These are phyloP conservation scores for Erynnis tages DNA, from an alignment of 2,888 invertebrate genomes.

Conservation along the genomic window DNA sequence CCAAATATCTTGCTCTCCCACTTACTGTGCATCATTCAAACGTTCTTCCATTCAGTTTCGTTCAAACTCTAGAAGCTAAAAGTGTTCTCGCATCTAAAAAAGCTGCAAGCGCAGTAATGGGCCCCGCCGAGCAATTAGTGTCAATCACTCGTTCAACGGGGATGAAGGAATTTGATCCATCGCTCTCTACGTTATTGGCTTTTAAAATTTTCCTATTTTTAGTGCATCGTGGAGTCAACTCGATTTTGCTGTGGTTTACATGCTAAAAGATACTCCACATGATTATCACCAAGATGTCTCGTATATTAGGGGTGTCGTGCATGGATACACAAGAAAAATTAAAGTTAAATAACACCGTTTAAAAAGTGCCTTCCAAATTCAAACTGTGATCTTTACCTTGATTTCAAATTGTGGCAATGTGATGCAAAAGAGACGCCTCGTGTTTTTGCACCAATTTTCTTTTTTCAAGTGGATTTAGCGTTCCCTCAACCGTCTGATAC, in stretches of 20 bases:
- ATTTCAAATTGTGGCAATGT: not conserved
- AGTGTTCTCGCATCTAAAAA: slow-evolving; percentile 13
- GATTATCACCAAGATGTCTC: no score
- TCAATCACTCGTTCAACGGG: slow-evolving; percentile 39
- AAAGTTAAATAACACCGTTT: no score
- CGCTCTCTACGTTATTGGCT: slow-evolving; percentile 17
- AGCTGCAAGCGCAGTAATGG: slow-evolving; percentile 11
- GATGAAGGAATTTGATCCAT: slow-evolving; percentile 16
- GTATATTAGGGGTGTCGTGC: no score
- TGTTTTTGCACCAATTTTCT: not conserved
- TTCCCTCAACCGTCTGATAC: slow-evolving; percentile 9
- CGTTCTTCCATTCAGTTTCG: not conserved
- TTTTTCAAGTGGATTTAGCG: slow-evolving; percentile 3
- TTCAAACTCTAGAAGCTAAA: not conserved
- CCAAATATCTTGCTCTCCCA: no score
- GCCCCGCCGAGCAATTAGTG: slow-evolving; percentile 49
- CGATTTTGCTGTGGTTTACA: no score
- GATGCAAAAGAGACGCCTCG: not conserved
- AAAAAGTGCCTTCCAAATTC: not conserved
- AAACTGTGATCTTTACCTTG: not conserved
- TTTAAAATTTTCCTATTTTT: not conserved
- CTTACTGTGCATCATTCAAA: not conserved
- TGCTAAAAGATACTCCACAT: no score
- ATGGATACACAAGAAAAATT: no score
- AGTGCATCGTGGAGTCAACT: no score